Conservation (phyloP, 2,797 vertebrate genomes). For the Euphonia xanthogaster region DNA sequence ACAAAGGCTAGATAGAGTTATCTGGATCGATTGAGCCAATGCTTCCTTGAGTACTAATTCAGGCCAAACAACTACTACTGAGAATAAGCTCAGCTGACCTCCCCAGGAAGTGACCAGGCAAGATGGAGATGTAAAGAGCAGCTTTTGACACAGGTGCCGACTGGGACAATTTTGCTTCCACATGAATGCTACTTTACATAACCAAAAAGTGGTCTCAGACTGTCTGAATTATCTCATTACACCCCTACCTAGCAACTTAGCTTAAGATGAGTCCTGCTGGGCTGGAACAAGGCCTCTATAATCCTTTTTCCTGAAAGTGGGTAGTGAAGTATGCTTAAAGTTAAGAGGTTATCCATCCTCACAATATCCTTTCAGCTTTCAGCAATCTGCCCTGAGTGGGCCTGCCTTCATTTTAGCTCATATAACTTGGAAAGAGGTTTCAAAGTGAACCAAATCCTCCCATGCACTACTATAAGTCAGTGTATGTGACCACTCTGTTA, state of each 20-base stretch:
- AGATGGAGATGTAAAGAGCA: background rate
- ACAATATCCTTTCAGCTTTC: background rate
- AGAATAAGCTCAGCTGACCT: slow-evolving; percentile 4
- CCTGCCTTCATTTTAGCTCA: background rate
- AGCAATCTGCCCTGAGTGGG: background rate
- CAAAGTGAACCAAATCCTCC: background rate
- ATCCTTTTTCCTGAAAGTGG: background rate
- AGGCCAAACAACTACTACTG: slow-evolving; percentile 16
- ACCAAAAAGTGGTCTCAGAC: background rate
- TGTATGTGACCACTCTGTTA: background rate
- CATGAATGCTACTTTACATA: background rate
- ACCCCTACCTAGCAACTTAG: background rate
- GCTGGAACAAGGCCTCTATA: background rate
- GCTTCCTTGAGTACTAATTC: slow-evolving; percentile 29
- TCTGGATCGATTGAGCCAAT: slow-evolving; percentile 9
- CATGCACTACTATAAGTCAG: background rate
- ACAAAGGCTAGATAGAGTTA: slow-evolving; percentile 16
- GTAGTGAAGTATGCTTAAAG: background rate
- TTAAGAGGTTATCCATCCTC: background rate
- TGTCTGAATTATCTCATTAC: background rate
- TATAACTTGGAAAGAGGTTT: background rate
- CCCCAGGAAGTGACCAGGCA: background rate
- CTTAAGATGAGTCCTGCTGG: background rate
- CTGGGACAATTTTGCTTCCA: background rate
- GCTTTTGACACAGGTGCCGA: accelerated